A percentile compares a stretch with the other conserved stretches of the same genome.
Evolutionary conservation across 2,888 invertebrate species (phyloP).

Genomic region (Polydrusus pterygomalis): DNA sequence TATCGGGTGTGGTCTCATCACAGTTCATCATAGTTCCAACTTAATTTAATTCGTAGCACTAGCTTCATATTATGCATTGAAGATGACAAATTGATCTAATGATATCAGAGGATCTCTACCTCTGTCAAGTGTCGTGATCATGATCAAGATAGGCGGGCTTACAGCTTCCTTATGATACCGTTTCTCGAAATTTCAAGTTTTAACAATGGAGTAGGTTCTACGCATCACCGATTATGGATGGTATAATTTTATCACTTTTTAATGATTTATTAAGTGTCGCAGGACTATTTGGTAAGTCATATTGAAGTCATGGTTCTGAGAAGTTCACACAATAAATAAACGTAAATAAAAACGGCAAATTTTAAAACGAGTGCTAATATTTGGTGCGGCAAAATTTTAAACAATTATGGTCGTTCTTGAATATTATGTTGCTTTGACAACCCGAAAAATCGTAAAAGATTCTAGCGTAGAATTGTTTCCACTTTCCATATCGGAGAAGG

Average conservation of each 20-base stretch:
- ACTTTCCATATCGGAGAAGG: no score
- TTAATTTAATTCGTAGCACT: no score
- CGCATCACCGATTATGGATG: constrained; percentile 24
- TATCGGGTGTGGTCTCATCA: no score
- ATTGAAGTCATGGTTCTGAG: background rate
- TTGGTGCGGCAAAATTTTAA: no score
- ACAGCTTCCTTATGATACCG: constrained; percentile 21
- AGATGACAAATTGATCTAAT: background rate
- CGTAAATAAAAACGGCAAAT: no score
- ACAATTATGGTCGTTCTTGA: no score
- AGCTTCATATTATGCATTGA: constrained; percentile 13
- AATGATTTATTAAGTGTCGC: constrained; percentile 13
- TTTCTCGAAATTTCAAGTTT: constrained; percentile 32
- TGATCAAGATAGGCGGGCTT: constrained; percentile 5
- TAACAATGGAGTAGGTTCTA: constrained; percentile 33
- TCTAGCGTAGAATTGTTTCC: no score
- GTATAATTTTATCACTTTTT: constrained; percentile 28
- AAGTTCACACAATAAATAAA: background rate
- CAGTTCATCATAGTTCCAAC: no score
- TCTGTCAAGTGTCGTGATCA: constrained; percentile 26
- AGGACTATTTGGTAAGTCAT: background rate
- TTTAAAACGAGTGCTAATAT: no score
- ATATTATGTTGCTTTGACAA: no score
- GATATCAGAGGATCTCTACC: constrained; percentile 27
- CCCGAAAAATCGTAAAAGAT: no score